Conservation (phyloP, 2,888 invertebrate species). For the Tinea trinotella region DNA sequence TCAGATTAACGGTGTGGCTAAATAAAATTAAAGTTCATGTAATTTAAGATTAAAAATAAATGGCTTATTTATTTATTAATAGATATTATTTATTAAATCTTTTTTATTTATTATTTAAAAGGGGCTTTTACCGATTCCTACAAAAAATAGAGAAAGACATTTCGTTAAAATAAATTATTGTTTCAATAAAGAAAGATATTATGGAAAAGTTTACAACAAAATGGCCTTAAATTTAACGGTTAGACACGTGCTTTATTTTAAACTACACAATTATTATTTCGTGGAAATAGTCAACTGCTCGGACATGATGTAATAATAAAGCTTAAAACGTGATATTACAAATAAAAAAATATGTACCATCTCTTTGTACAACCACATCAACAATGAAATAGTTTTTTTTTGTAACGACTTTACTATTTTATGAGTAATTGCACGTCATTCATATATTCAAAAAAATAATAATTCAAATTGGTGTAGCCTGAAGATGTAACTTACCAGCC, state of each 20-base stretch:
- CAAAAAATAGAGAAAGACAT: too few relatives aligned
- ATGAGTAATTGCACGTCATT: too few relatives aligned
- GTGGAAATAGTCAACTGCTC: background rate
- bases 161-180: too few relatives aligned
- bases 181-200: too few relatives aligned
- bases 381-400: background rate
- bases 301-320: conserved; percentile 7
- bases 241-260: conserved; percentile 9
- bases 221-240: conserved; percentile 10
- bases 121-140: too few relatives aligned
- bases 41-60: too few relatives aligned
- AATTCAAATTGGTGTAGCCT: too few relatives aligned
- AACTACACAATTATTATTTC: conserved; percentile 2
- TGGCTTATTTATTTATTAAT: too few relatives aligned
- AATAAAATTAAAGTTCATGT: too few relatives aligned
- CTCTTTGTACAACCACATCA: background rate
- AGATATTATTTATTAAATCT: too few relatives aligned
- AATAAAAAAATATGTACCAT: background rate
- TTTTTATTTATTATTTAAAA: too few relatives aligned
- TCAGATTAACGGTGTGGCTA: too few relatives aligned
- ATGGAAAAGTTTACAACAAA: background rate
- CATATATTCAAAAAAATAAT: background rate
- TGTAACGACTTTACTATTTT: background rate
- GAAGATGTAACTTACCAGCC: background rate
- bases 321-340: background rate